Base-by-base conservation (phyloP, 2,888 invertebrate species). In the Chorisops tibialis region DNA sequence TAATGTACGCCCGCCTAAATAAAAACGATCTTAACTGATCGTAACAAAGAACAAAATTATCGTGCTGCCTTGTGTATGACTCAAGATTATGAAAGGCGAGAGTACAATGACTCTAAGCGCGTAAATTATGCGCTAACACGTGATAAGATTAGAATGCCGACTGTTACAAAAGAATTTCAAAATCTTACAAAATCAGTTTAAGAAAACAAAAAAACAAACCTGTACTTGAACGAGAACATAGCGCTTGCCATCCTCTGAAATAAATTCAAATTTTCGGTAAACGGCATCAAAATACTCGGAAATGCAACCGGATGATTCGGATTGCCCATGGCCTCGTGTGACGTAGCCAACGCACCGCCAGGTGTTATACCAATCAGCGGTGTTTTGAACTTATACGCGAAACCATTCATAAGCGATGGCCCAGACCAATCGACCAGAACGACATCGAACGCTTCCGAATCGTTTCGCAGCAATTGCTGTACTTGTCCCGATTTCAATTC, bases 401-500 rank as follows among this genome's bases (percentile, higher is more conserved):
- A 79, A 0, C 79, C 81, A 61, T 80, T 81, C 39, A 81, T 69
- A 0, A 81, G 59, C 0, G 83, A 81, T n/a, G 69, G 68, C 4
- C 80, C 74, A 6, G 83, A 76, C n/a, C 80, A 79, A 71, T 85
- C 85, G 3, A 81, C 78, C 39, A 85, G 73, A 1, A 84, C 79
- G 35, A 84, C 69, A 70, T 85, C 85, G 66, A 84, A 85, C 60
- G 77, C 76, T 30, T 78, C 79, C 1, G 77, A 78, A 62, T 79
- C 49, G 19, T 65, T 56, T 3, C 68, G 64, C 4, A 73, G 61
- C 2, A 73, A 51, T 14, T 66, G 35, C 64, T 71, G 67, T 16
- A 75, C 66, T 67, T 71, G 69, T 19, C 69, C 65, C 14, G 68
- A 68, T 59, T 68, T 67, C 11, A 72, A 48, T 52, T 71, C 70